Percentiles rank a stretch among this genome's conserved stretches.
Evolutionary conservation across 2,888 invertebrate genomes (phyloP).

Genomic region (Plagodis pulveraria): DNA sequence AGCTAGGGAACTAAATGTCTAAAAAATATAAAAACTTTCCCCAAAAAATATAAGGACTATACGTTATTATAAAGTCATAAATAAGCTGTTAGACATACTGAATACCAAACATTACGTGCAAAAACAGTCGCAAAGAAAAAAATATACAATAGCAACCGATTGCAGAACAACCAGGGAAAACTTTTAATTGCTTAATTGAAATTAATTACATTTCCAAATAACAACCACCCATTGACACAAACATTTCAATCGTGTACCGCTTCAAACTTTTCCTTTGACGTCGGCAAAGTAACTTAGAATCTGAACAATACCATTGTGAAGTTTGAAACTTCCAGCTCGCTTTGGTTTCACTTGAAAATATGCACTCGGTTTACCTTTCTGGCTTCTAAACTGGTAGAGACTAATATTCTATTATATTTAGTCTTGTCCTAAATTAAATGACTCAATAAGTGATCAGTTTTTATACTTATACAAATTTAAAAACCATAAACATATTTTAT

Average conservation of each 20-base stretch:
- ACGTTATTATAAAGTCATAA: too few relatives aligned
- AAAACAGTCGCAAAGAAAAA: neutral
- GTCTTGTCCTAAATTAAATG: too few relatives aligned
- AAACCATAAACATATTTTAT: too few relatives aligned
- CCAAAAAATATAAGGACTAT: too few relatives aligned
- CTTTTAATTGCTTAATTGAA: slow-evolving; percentile 36
- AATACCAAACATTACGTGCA: too few relatives aligned
- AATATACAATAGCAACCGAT: neutral
- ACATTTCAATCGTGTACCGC: slow-evolving; percentile 61
- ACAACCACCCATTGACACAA: slow-evolving; percentile 50
- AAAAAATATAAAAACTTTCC: too few relatives aligned
- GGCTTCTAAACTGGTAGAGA: neutral
- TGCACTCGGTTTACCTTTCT: slow-evolving; percentile 19
- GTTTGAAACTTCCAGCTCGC: slow-evolving; percentile 21
- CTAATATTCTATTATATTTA: too few relatives aligned
- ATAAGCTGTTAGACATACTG: too few relatives aligned
- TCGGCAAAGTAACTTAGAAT: slow-evolving; percentile 47
- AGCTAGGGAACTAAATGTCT: too few relatives aligned
- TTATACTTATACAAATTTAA: too few relatives aligned
- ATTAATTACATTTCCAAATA: slow-evolving; percentile 37
- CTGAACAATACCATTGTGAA: slow-evolving; percentile 58
- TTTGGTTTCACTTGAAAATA: slow-evolving; percentile 25
- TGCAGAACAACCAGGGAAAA: slow-evolving; percentile 13
- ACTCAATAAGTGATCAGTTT: too few relatives aligned
- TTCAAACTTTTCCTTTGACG: slow-evolving; percentile 74